phyloP scores from a whole-genome alignment of 2,113 vertebrate species.

The Emydocephalus ijimae region DNA sequence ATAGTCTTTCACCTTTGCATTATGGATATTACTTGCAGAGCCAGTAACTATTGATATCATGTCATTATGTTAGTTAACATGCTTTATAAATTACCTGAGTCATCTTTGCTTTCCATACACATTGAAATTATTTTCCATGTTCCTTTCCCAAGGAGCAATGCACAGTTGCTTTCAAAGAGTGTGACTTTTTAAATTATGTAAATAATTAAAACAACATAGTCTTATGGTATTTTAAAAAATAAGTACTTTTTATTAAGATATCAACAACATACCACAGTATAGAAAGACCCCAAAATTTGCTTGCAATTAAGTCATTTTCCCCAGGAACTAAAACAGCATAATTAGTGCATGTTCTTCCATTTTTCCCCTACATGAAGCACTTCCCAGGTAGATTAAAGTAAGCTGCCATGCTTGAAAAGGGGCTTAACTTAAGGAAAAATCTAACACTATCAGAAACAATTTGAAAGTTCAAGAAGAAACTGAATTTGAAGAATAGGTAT shows the following conservation, averaged over 20 bases:
- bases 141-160: not conserved
- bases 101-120: not conserved
- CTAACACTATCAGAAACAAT: not conserved
- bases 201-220: too few relatives aligned
- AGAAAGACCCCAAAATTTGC: not conserved
- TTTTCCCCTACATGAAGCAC: not conserved
- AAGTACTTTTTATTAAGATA: not conserved
- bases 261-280: not conserved
- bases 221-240: not conserved
- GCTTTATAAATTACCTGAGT: not conserved
- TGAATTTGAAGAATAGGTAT: not conserved
- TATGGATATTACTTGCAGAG: not conserved
- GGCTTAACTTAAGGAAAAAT: not conserved
- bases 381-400: not conserved
- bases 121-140: not conserved
- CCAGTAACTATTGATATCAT: not conserved
- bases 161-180: not conserved
- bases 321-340: not conserved
- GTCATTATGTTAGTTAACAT: not conserved
- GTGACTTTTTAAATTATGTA: not conserved
- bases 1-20: not conserved
- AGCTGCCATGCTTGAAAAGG: not conserved
- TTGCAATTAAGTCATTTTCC: not conserved
- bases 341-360: not conserved
- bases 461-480: not conserved